Conservation (phyloP, 2,797 vertebrate species). For the Lithobates pipiens region DNA sequence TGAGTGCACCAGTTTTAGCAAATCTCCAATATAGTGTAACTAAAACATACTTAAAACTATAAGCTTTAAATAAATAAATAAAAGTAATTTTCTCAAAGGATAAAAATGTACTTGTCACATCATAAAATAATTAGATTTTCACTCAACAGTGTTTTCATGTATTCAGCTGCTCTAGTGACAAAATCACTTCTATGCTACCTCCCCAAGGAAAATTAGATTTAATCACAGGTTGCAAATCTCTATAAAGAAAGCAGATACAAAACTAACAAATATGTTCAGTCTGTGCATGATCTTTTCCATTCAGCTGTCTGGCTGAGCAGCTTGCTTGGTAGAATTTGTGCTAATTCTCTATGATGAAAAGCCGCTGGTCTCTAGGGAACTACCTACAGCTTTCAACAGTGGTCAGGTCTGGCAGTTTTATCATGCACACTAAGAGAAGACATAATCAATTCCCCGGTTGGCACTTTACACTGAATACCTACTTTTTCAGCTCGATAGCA, state of each 20-base stretch:
- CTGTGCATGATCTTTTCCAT: conserved; percentile 63
- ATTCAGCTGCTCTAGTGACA: conserved; percentile 37
- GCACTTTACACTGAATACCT: conserved; percentile 83
- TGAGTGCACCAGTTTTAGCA: too few relatives aligned
- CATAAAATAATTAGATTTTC: conserved; percentile 47
- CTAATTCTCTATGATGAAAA: conserved; percentile 63
- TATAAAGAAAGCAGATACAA: conserved; percentile 59
- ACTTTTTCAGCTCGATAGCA: conserved; percentile 87
- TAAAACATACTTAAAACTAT: neutral
- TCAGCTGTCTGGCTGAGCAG: conserved; percentile 65
- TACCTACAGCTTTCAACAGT: conserved; percentile 70
- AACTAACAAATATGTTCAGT: conserved; percentile 61
- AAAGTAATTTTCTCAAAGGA: neutral
- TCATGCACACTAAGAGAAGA: conserved; percentile 81
- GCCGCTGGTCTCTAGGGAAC: conserved; percentile 66
- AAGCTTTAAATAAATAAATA: neutral
- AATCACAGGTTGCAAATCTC: conserved; percentile 61
- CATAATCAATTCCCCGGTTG: conserved; percentile 86
- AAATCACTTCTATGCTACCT: conserved; percentile 43
- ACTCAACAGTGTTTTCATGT: conserved; percentile 37
- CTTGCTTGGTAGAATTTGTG: conserved; percentile 56
- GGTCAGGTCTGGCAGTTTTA: conserved; percentile 74
- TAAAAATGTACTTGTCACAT: conserved; percentile 31
- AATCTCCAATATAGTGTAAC: neutral
- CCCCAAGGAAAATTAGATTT: conserved; percentile 59